Evolutionary conservation across 2,888 invertebrate species (phyloP).

Genomic region (Agrilus mali): DNA sequence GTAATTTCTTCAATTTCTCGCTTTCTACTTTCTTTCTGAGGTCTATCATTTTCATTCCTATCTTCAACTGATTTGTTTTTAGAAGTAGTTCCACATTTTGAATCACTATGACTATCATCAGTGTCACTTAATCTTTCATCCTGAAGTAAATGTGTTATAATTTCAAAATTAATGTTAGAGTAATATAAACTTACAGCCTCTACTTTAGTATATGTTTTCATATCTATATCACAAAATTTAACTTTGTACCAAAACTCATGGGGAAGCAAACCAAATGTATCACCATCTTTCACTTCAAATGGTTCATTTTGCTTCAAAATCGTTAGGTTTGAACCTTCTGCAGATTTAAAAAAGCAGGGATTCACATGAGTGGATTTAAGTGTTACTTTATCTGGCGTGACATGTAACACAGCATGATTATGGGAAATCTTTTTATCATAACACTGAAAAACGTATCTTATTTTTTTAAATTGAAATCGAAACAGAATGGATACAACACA

Average conservation of each 20-base stretch:
- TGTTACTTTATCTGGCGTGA: slow-evolving; percentile 28
- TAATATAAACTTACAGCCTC: background rate
- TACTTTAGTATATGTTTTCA: slow-evolving; percentile 3
- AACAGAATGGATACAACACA: slow-evolving; percentile 10
- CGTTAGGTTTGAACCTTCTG: slow-evolving; percentile 22
- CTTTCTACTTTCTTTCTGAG: background rate
- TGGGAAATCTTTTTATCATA: slow-evolving; percentile 41
- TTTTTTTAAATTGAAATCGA: background rate
- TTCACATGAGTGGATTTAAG: slow-evolving; percentile 40
- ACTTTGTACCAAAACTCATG: slow-evolving; percentile 39
- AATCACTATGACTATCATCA: background rate
- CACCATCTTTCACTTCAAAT: slow-evolving; percentile 33
- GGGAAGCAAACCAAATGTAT: slow-evolving; percentile 41
- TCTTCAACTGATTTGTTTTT: slow-evolving; percentile 1
- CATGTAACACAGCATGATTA: slow-evolving; percentile 37
- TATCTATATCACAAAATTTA: slow-evolving; percentile 17
- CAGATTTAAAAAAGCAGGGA: slow-evolving; percentile 38
- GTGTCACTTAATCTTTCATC: background rate
- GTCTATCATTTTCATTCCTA: slow-evolving; percentile 1
- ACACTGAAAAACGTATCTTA: slow-evolving; percentile 28
- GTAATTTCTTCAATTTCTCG: background rate
- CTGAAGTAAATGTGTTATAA: background rate
- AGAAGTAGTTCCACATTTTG: background rate
- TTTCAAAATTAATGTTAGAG: too few relatives aligned
- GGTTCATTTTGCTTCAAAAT: slow-evolving; percentile 30